Conservation (phyloP, 2,113 vertebrate genomes). For the Cyanistes caeruleus region DNA sequence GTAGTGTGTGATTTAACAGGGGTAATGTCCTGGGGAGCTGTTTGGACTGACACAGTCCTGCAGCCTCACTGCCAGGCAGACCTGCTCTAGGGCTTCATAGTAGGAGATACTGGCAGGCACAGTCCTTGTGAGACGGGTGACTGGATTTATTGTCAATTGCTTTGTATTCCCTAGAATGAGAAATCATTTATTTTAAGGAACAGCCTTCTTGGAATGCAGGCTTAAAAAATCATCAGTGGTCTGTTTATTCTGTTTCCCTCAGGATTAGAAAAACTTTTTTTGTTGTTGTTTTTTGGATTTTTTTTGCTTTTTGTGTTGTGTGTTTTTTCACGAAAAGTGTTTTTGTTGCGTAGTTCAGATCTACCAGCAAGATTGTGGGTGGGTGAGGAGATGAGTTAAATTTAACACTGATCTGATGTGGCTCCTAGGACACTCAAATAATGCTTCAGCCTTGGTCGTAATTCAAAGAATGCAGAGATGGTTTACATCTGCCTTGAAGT, state of each 20-base stretch:
- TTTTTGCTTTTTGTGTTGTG: neutral
- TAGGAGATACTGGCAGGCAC: neutral
- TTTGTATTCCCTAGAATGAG: slow-evolving; percentile 17
- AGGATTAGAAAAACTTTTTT: neutral
- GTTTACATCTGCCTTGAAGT: neutral
- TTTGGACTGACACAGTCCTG: neutral
- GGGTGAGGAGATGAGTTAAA: neutral
- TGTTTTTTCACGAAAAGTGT: neutral
- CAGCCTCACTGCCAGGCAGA: neutral
- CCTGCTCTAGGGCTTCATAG: neutral
- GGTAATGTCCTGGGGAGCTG: neutral
- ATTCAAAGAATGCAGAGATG: neutral
- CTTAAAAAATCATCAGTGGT: neutral
- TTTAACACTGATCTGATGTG: neutral
- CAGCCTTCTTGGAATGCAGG: neutral
- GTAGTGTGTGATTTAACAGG: neutral
- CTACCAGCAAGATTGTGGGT: neutral
- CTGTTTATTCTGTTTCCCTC: neutral
- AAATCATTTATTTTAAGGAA: slow-evolving; percentile 22
- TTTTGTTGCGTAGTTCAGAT: neutral
- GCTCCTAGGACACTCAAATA: neutral
- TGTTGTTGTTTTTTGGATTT: neutral
- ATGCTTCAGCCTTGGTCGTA: neutral
- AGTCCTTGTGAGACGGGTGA: neutral
- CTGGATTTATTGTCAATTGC: neutral